Conservation (phyloP, 1,140 invertebrate species). For the Scylla paramamosain region DNA sequence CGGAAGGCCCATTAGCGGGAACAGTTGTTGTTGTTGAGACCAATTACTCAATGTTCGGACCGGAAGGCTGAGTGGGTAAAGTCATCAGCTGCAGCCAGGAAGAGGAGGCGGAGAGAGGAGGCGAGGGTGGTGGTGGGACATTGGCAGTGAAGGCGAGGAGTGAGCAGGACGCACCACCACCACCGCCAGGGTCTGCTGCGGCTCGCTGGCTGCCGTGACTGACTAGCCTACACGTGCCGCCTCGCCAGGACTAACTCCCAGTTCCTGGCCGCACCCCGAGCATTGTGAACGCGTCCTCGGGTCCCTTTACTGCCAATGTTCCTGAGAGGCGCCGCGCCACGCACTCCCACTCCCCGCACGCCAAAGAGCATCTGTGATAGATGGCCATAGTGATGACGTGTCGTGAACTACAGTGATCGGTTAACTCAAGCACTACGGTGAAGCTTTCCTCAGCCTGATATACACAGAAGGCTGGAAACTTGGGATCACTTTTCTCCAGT, state of each 20-base stretch:
- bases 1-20: conserved; percentile 31
- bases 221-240: conserved; percentile 47
- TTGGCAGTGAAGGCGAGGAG: conserved; percentile 35
- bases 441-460: background rate
- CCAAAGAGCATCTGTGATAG: background rate
- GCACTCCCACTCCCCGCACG: background rate
- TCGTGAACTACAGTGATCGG: background rate
- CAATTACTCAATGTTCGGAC: background rate
- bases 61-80: conserved; percentile 2
- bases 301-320: background rate
- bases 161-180: background rate
- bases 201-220: conserved; percentile 28
- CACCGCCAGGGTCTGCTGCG: conserved; percentile 27
- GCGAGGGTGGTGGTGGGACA: background rate
- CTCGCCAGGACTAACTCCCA: conserved; percentile 27
- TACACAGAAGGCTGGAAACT: background rate
- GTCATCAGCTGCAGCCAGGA: background rate
- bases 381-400: background rate
- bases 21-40: conserved; percentile 27
- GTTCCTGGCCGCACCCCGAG: conserved; percentile 35
- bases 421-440: background rate
- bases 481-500: background rate
- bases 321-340: background rate
- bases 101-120: conserved; percentile 10
- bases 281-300: conserved; percentile 37